These are phyloP conservation scores for Timandra comae DNA, from an alignment of 2,888 invertebrate genomes.

Conservation along the genomic window DNA sequence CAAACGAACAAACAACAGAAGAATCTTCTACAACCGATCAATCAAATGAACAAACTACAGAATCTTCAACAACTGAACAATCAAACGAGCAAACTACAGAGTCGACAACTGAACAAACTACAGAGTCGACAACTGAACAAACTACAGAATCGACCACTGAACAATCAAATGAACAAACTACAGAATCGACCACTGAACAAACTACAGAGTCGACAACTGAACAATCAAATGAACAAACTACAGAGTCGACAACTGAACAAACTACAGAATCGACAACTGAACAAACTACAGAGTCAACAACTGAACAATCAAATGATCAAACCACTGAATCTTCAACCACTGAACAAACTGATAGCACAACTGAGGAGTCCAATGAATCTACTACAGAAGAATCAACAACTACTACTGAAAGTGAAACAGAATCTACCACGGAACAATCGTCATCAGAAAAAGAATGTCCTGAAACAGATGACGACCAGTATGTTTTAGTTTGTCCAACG, in stretches of 20 bases:
- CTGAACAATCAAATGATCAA: slow-evolving; percentile 24
- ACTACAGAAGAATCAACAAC: slow-evolving; percentile 30
- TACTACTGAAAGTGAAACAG: slow-evolving; percentile 11
- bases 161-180: slow-evolving; percentile 20
- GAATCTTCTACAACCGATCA: slow-evolving; percentile 21
- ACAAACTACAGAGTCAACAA: slow-evolving; percentile 21
- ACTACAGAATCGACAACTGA: slow-evolving; percentile 27
- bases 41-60: no score
- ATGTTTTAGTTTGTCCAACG: slow-evolving; percentile 85
- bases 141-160: not conserved
- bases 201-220: slow-evolving; percentile 24
- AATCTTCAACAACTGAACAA: no score
- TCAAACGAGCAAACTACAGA: slow-evolving; percentile 22
- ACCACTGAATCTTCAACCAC: slow-evolving; percentile 29
- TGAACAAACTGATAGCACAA: slow-evolving; percentile 20
- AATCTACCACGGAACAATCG: slow-evolving; percentile 27
- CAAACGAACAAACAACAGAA: slow-evolving; percentile 23
- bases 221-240: slow-evolving; percentile 22
- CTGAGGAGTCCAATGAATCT: slow-evolving; percentile 22
- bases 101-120: slow-evolving; percentile 28
- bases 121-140: no score
- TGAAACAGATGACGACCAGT: slow-evolving; percentile 81
- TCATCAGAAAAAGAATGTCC: slow-evolving; percentile 59
- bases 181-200: slow-evolving; percentile 26
- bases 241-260: slow-evolving; percentile 26